phyloP scores from a whole-genome alignment of 2,888 invertebrate genomes.

The Pyrrhosoma nymphula region DNA sequence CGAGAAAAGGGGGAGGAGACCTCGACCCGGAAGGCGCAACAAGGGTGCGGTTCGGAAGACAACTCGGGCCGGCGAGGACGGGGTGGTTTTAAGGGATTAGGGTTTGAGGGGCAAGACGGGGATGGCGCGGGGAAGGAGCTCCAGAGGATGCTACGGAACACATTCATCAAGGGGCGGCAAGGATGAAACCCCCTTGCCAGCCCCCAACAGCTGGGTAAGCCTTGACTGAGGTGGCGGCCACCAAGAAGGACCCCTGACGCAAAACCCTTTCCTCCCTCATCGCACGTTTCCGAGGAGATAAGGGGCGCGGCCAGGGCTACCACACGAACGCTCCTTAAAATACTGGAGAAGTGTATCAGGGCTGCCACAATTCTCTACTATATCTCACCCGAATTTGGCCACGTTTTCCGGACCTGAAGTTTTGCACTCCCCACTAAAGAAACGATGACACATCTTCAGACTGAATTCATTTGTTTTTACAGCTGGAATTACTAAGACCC shows the following conservation, averaged over 20 bases:
- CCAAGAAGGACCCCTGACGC: background rate
- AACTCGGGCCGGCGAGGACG: background rate
- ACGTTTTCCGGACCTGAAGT: background rate
- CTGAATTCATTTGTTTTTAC: no score
- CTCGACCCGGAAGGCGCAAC: background rate
- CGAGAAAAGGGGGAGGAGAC: background rate
- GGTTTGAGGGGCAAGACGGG: background rate
- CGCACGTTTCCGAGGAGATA: background rate
- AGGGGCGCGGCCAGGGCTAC: background rate
- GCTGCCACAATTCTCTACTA: background rate
- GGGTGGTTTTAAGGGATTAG: background rate
- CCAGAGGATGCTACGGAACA: background rate
- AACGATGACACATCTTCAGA: no score
- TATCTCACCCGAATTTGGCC: background rate
- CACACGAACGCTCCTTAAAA: background rate
- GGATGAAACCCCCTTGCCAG: background rate
- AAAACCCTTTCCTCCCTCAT: background rate
- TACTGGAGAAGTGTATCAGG: background rate
- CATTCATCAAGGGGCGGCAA: conserved; percentile 9
- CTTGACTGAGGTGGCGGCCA: background rate
- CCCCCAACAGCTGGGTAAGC: background rate
- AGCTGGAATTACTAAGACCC: no score
- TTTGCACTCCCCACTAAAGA: no score
- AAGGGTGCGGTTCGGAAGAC: background rate
- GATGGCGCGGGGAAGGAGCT: background rate